Evolutionary conservation across 2,113 vertebrate species (phyloP).

Genomic region (Peromyscus californicus): DNA sequence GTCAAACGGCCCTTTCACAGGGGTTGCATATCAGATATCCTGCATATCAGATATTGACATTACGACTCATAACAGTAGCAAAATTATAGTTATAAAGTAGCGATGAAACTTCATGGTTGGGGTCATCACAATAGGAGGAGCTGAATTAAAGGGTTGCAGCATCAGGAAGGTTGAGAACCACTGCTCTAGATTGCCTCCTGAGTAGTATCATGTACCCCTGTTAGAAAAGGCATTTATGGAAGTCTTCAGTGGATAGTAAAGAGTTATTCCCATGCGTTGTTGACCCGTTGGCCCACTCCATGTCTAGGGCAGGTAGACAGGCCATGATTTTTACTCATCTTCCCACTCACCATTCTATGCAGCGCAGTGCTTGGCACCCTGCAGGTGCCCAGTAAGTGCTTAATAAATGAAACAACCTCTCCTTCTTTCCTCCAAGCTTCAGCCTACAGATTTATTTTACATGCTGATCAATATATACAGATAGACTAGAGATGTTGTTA

Average conservation of each 20-base stretch:
- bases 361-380: background rate
- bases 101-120: background rate
- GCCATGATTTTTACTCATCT: background rate
- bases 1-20: background rate
- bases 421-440: background rate
- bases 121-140: background rate
- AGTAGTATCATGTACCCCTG: background rate
- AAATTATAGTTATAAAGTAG: background rate
- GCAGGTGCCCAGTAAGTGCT: background rate
- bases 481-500: background rate
- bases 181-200: background rate
- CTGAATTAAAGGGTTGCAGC: background rate
- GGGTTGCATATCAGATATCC: background rate
- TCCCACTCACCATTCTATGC: rapidly evolving
- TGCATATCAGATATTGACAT: background rate
- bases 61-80: background rate
- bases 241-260: background rate
- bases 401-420: background rate
- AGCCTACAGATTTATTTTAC: background rate
- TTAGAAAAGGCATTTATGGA: background rate
- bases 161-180: background rate
- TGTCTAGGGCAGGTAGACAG: background rate
- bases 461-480: background rate
- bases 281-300: background rate
- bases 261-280: background rate